Evolutionary conservation across 2,797 vertebrate species (phyloP).

Genomic region (Buphagus erythrorhynchus): DNA sequence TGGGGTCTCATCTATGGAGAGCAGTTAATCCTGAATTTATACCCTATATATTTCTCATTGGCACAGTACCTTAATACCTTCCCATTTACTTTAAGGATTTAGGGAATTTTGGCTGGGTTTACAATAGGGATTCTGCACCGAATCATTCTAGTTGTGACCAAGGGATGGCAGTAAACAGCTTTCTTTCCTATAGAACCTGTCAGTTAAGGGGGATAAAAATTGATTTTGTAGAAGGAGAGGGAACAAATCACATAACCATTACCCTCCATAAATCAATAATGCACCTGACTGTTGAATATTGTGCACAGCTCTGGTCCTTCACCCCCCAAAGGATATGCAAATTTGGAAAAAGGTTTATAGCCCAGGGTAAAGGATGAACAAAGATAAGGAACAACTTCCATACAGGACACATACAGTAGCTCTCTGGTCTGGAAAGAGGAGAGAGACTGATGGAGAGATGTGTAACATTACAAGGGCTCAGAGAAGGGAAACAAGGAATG

Average conservation of each 20-base stretch:
- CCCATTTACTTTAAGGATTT: background rate
- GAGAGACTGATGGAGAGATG: background rate
- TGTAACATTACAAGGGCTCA: background rate
- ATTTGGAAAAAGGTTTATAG: background rate
- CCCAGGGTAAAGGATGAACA: background rate
- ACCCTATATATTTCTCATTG: background rate
- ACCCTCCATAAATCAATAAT: background rate
- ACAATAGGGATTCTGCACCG: background rate
- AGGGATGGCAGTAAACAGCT: conserved; percentile 23
- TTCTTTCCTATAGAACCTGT: background rate
- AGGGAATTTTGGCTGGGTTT: background rate
- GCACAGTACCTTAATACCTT: fast-evolving
- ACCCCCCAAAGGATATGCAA: background rate
- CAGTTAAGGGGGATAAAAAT: background rate
- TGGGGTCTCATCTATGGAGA: background rate
- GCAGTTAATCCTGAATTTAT: background rate
- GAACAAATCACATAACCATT: background rate
- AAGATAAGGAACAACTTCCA: background rate
- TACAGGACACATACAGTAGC: fast-evolving
- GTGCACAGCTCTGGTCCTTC: background rate
- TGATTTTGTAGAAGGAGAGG: background rate
- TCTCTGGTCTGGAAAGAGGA: background rate
- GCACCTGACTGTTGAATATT: background rate
- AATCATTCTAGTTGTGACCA: background rate
- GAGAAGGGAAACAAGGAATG: background rate